These are phyloP conservation scores for Stegodyphus mimosarum DNA, from an alignment of 1,140 invertebrate species.

Conservation along the genomic window DNA sequence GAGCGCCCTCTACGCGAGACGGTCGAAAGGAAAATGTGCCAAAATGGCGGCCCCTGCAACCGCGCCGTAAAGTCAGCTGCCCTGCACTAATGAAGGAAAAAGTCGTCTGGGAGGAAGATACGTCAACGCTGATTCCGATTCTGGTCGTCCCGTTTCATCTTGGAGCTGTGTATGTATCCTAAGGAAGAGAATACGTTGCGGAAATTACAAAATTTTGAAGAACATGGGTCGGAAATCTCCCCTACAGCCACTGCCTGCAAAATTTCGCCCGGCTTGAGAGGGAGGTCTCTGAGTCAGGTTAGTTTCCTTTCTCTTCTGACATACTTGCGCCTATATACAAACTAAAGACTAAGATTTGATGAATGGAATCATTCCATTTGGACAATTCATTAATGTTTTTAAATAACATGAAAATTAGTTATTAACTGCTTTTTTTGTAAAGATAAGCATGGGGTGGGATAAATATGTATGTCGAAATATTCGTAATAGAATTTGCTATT, in stretches of 20 bases:
- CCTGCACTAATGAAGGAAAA: slow-evolving; percentile 25
- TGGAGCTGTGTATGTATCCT: slow-evolving; percentile 38
- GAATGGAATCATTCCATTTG: too few relatives aligned
- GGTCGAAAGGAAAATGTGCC: slow-evolving; percentile 21
- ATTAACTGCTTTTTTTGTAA: too few relatives aligned
- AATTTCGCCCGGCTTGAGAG: slow-evolving; percentile 30
- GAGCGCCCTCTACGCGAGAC: slow-evolving; percentile 12
- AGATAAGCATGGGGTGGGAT: too few relatives aligned
- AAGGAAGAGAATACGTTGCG: background rate
- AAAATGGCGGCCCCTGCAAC: slow-evolving; percentile 26
- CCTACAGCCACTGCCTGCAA: slow-evolving; percentile 15
- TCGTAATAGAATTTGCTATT: too few relatives aligned
- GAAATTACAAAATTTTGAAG: background rate
- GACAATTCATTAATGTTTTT: too few relatives aligned
- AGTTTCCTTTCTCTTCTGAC: background rate
- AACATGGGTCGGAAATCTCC: slow-evolving; percentile 27
- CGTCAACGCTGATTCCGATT: background rate
- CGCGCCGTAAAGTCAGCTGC: slow-evolving; percentile 23
- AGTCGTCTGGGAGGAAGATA: slow-evolving; percentile 3
- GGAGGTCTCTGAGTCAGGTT: slow-evolving; percentile 27
- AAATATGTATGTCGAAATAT: too few relatives aligned
- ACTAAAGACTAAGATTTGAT: too few relatives aligned
- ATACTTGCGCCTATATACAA: too few relatives aligned
- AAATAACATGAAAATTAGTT: too few relatives aligned
- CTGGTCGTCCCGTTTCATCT: background rate